Percentiles rank a stretch among this genome's conserved stretches.
Conservation (phyloP, 2,113 vertebrate genomes). For the Thalassoma bifasciatum region DNA sequence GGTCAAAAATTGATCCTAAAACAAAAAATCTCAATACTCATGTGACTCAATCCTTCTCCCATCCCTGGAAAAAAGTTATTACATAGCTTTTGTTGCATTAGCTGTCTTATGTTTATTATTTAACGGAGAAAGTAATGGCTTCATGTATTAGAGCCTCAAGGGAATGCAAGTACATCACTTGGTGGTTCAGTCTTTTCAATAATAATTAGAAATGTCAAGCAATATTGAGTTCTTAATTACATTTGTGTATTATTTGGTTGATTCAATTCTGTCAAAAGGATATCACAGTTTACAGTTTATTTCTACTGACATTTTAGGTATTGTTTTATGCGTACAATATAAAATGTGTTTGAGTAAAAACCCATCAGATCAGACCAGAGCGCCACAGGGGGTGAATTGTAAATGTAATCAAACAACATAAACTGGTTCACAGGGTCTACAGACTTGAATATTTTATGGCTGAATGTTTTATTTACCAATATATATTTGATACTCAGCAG, state of each 20-base stretch:
- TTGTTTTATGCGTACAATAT: conserved; percentile 3
- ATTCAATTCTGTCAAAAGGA: neutral
- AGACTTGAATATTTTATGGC: conserved; percentile 65
- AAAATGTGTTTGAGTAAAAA: neutral
- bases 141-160: too few relatives aligned
- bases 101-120: too few relatives aligned
- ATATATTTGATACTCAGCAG: conserved; percentile 61
- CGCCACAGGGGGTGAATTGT: conserved; percentile 9
- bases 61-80: too few relatives aligned
- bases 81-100: too few relatives aligned
- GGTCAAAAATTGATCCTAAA: too few relatives aligned
- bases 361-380: neutral
- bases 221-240: neutral
- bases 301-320: neutral
- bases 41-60: too few relatives aligned
- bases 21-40: too few relatives aligned
- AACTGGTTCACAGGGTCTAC: conserved; percentile 62
- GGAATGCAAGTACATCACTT: too few relatives aligned
- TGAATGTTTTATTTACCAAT: conserved; percentile 73
- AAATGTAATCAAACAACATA: conserved; percentile 50
- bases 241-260: neutral
- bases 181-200: neutral
- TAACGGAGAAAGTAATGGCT: too few relatives aligned
- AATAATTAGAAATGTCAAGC: too few relatives aligned
- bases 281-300: neutral